Evolutionary conservation across 1,140 invertebrate species (phyloP), one percentile per base, ranked within the genome.

Genomic region (Pachyrhynchus sulphureomaculatus): DNA sequence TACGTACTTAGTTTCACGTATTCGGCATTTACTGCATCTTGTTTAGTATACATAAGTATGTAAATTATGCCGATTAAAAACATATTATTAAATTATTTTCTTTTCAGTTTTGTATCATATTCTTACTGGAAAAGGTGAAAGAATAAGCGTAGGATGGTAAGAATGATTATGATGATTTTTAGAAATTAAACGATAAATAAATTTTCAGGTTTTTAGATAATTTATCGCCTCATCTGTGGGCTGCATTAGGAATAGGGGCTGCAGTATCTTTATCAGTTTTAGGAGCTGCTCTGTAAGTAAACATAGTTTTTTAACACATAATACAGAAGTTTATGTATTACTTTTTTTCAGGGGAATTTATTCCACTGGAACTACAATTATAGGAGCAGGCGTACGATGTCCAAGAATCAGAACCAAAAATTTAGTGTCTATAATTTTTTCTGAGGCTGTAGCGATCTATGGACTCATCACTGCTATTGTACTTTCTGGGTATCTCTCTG

Each of bases 391-490:
- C 8, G 96, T 99, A 0, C 97, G 98, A 81, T 94, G 96, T 20
- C 96, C 96, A 4, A 82, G 96, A 68, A 99, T 99, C 75, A 94
- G 97, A 78, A 99, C 96, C 52, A 99, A 99, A 80, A 99, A 99
- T 80, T 85, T 99, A 69, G 96, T 99, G 24, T 93, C 90, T 55
- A 91, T 95, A 66, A 95, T 95, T 75, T 95, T 95, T 78, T 95
- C 92, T 75, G 92, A 95, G 80, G 92, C 93, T 69, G 92, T 95
- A 0, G 92, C 92, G 34, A 95, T 95, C 77, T 95, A 29, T 29
- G 26, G 26, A 9, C 26, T 29, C 12, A 29, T 29, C 5, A 29
- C 26, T 29, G 26, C 26, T 29, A 29, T 29, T 29, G 26, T 29
- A 10, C 12, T 29, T 6, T 29, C 26, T 6, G 26, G 26, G 5